Evolutionary conservation across 2,888 invertebrate species (phyloP), one percentile per base, ranked within the genome.

Genomic region (Leptinotarsa tumamoca): DNA sequence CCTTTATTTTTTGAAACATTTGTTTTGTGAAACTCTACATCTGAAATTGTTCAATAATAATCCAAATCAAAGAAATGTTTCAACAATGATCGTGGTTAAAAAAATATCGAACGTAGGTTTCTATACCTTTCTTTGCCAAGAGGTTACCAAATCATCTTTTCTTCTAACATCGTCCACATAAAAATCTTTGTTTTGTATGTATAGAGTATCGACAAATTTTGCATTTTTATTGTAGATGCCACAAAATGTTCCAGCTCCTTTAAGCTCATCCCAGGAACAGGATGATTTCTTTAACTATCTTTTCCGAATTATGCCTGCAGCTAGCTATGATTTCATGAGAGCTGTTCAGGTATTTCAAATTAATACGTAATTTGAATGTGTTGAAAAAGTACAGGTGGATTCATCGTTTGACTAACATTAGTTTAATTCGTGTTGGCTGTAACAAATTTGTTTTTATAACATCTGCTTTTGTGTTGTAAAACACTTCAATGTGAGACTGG

Each of bases 281-380:
- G 83, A 80, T 73, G 87, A 87, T 84, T 87, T 88, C 82, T 87
- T 87, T 85, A 87, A 87, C 83, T 87, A 87, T 84, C 82, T 88
- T 27, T 87, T 86, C 84, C 85, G 84, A 83, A 85, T 87, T 77
- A 84, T 87, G 81, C 88, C 88, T 76, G 84, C 86, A 67, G 82
- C 83, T 86, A 87, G 86, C 82, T 87, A 87, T 81, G 87, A 88
- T 83, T 86, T 88, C 85, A 83, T 87, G 85, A 84, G 82, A 79
- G 83, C 84, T 78, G 77, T 87, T 77, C 85, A 88, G 88, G 88
- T 88, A 88, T 52, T 66, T 50, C n/a, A n/a, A 7, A 17, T n/a
- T 33, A 3, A 63, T 7, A 33, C 17, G 7, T 17, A 10, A 18
- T 43, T 17, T 63, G 33, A 43, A 10, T 68, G 52, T 27, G 27